These are phyloP conservation scores for Bellardia bayeri DNA, from an alignment of 2,888 invertebrate species.

Conservation along the genomic window DNA sequence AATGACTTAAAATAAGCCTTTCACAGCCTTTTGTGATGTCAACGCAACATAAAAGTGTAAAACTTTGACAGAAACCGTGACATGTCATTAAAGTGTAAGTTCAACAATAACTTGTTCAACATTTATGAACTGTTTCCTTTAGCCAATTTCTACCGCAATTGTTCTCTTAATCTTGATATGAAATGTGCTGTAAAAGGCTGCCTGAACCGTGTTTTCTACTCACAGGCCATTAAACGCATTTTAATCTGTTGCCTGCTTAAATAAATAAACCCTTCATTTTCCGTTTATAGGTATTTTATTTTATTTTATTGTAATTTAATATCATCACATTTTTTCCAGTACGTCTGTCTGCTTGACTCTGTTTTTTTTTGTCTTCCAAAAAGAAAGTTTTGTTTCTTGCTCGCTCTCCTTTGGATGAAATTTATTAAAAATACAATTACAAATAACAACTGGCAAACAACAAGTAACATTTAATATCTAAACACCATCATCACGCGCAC, in stretches of 20 bases:
- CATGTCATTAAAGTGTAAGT: slow-evolving; percentile 48
- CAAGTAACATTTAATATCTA: slow-evolving; percentile 74
- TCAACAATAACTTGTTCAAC: slow-evolving; percentile 13
- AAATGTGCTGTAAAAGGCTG: slow-evolving; percentile 2
- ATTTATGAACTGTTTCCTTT: slow-evolving; percentile 34
- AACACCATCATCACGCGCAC: slow-evolving; percentile 76
- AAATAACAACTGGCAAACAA: slow-evolving; percentile 71
- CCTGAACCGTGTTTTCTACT: slow-evolving; percentile 8
- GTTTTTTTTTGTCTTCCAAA: slow-evolving; percentile 25
- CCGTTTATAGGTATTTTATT: slow-evolving; percentile 30
- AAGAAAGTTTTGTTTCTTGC: slow-evolving; percentile 55
- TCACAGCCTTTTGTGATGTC: slow-evolving; percentile 25
- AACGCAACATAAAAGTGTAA: neutral
- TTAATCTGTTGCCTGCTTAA: slow-evolving; percentile 35
- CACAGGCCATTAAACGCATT: slow-evolving; percentile 61
- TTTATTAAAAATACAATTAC: slow-evolving; percentile 67
- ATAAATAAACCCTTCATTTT: slow-evolving; percentile 52
- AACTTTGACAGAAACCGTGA: slow-evolving; percentile 52
- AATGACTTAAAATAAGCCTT: neutral
- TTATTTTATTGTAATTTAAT: slow-evolving; percentile 67
- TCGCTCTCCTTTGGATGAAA: slow-evolving; percentile 21
- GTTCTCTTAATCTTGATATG: slow-evolving; percentile 51
- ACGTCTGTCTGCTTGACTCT: neutral
- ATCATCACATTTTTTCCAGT: slow-evolving; percentile 60
- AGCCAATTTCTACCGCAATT: slow-evolving; percentile 49